Percentiles rank a stretch among this genome's conserved stretches.
Evolutionary conservation across 2,113 vertebrate species (phyloP).

Genomic region (Trogon melanurus): DNA sequence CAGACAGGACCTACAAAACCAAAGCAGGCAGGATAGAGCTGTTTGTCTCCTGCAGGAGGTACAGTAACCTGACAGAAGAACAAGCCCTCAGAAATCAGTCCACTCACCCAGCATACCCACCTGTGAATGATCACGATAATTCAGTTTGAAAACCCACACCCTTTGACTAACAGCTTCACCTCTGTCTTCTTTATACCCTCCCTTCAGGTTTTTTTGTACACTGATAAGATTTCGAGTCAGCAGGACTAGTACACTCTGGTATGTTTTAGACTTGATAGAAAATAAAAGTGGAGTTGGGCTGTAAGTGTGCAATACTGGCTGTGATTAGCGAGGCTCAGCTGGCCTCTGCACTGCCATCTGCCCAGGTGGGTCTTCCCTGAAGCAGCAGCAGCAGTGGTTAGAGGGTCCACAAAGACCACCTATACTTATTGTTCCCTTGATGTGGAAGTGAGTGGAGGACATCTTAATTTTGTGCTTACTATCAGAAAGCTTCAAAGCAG

Average conservation of each 20-base stretch:
- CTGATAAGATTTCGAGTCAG: not conserved
- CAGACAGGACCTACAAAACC: not conserved
- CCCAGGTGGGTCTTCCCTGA: not conserved
- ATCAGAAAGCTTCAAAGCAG: not conserved
- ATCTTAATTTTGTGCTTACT: not conserved
- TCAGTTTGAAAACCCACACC: not conserved
- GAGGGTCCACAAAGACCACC: not conserved
- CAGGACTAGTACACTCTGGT: not conserved
- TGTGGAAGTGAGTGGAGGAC: not conserved
- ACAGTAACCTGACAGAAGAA: not conserved
- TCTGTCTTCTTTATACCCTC: not conserved
- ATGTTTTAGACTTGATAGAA: not conserved
- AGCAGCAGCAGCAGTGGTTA: not conserved
- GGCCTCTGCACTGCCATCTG: not conserved
- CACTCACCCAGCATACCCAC: not conserved
- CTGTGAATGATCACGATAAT: not conserved
- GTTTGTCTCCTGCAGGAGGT: not conserved
- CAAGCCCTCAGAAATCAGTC: not conserved
- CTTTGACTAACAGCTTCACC: not conserved
- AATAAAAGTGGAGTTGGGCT: not conserved
- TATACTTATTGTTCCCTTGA: not conserved
- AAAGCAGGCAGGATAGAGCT: not conserved
- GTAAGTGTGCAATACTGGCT: accelerated
- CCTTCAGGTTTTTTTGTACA: not conserved
- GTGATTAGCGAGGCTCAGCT: accelerated